phyloP scores from a whole-genome alignment of 2,113 vertebrate species.

The Carollia perspicillata region DNA sequence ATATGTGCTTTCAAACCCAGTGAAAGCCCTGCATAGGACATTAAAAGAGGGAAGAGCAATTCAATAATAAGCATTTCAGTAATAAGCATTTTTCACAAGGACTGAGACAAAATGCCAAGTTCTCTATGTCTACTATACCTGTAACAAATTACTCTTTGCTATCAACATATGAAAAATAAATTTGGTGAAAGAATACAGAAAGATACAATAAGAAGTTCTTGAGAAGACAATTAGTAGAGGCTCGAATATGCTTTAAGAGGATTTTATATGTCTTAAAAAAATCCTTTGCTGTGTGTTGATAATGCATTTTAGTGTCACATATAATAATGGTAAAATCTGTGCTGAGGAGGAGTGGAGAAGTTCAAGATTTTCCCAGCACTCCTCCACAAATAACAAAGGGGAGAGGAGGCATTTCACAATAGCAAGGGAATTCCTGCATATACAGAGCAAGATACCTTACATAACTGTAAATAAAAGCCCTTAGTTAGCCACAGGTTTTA shows the following conservation, averaged over 20 bases:
- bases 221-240: conserved; percentile 56
- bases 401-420: conserved; percentile 11
- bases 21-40: not conserved
- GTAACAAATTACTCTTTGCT: conserved; percentile 10
- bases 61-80: conserved; percentile 34
- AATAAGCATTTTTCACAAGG: conserved; percentile 36
- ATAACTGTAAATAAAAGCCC: conserved; percentile 27
- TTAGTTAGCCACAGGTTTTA: not conserved
- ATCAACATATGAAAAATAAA: conserved; percentile 1
- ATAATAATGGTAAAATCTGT: not conserved
- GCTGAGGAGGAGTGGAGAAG: not conserved
- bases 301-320: conserved; percentile 33
- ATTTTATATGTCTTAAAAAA: conserved; percentile 56
- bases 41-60: conserved; percentile 30
- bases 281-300: conserved; percentile 44
- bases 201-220: conserved; percentile 52
- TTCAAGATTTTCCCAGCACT: conserved; percentile 17
- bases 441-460: not conserved
- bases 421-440: conserved; percentile 33
- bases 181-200: conserved; percentile 31
- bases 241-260: conserved; percentile 65
- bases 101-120: not conserved
- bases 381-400: conserved; percentile 23
- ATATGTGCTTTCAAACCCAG: not conserved
- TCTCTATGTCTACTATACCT: not conserved